Evolutionary conservation across 2,797 vertebrate species (phyloP).

Genomic region (Chloroceryle inda): DNA sequence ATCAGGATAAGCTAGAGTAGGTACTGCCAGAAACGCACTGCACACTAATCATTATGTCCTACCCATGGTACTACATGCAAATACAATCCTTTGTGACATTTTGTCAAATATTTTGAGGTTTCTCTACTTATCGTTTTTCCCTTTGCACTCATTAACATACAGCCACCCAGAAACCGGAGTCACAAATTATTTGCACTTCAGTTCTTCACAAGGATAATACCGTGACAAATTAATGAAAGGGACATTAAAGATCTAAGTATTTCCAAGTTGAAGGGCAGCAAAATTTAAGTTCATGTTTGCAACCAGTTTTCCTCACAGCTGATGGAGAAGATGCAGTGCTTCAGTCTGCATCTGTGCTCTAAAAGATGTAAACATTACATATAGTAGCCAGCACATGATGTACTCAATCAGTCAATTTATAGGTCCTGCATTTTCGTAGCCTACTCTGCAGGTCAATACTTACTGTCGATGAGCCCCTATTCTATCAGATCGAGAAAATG

Average conservation of each 20-base stretch:
- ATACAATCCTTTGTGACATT: constrained; percentile 86
- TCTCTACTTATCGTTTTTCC: constrained; percentile 72
- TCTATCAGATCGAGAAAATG: constrained; percentile 65
- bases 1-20: constrained; percentile 82
- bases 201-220: constrained; percentile 50
- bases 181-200: constrained; percentile 32
- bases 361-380: constrained; percentile 54
- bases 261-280: constrained; percentile 32
- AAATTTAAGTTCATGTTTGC: constrained; percentile 56
- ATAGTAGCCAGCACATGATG: constrained; percentile 32
- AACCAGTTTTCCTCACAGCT: not conserved
- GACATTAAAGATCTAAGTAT: constrained; percentile 74
- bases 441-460: constrained; percentile 62
- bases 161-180: constrained; percentile 57
- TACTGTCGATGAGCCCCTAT: constrained; percentile 63
- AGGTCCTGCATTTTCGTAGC: constrained; percentile 70
- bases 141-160: constrained; percentile 76
- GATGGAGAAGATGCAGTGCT: constrained; percentile 18
- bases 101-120: constrained; percentile 86
- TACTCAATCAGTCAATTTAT: constrained; percentile 69
- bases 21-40: constrained; percentile 77
- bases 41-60: constrained; percentile 85
- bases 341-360: constrained; percentile 35
- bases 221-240: constrained; percentile 74
- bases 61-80: constrained; percentile 82